Base-by-base conservation (phyloP, 2,888 invertebrate genomes). In the Glyphotaelius pellucidus region DNA sequence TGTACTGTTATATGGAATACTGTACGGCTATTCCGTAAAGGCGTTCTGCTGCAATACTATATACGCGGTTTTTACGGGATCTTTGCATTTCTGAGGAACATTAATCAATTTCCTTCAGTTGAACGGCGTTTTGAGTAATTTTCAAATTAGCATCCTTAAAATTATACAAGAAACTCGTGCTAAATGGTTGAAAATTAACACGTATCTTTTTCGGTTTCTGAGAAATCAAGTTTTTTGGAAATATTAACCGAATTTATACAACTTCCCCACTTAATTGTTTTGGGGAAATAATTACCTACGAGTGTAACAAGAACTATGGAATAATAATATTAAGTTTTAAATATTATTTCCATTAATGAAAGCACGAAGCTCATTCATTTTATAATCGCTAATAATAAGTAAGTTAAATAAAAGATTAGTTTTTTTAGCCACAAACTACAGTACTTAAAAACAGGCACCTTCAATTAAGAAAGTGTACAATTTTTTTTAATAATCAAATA, bases 21-120 rank as follows among this genome's bases (percentile, higher is more conserved):
- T 52, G 12, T 12, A 19, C 30, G 80, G 79, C 31, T 80, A 38
- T 47, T 12, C 31, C 89, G 35, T 32, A n/a, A 32, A 35, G 31
- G 35, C 30, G 85, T 85, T 79, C 52, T 42, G 38, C 2, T 85
- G 25, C 25, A 90, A 85, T 85, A 31, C 47, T 85, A 32, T 85
- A 85, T 90, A 35, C 67, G 9, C 2, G 67, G 67, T 67, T 7
- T 67, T 67, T 67, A 67, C 25, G 25, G 25, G 25, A 67, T 25
- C 67, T n/a, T 67, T n/a, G 67, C n/a, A n/a, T 67, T 67, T 67
- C 25, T n/a, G 67, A n/a, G n/a, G 9, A 67, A 67, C 25, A 67
- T 67, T 67, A 67, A 67, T 67, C 67, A 67, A 9, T 19, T 67
- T 5, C 25, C 25, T 67, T 19, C 67, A 67, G 25, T 5, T 52